Base-by-base conservation (phyloP, 2,113 vertebrate species). In the Labeo rohita region DNA sequence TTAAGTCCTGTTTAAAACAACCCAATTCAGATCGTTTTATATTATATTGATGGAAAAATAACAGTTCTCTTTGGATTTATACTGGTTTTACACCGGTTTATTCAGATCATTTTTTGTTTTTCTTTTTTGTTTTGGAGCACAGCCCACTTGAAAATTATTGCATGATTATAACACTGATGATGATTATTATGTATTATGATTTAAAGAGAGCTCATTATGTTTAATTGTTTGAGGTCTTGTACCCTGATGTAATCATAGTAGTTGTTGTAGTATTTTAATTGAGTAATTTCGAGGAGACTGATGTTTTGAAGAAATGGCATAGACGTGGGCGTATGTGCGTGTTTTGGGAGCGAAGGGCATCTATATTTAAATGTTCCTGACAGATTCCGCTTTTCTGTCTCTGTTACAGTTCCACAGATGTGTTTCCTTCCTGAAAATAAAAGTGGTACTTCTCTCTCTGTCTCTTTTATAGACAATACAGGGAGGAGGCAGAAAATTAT, bases 371-470 rank as follows among this genome's bases (percentile, higher is more conserved):
- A 83, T 82, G 52, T 84, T 89, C 88, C 90, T 86, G 15, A 84
- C 78, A 80, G 72, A 90, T 89, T 91, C 88, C 75, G 81, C 86
- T 89, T 83, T 86, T 85, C 83, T 56, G n/a, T 84, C 76, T 88
- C 88, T 90, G 90, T 88, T 88, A 72, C 89, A 88, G 85, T 90
- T 91, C 87, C 86, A 90, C 91, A 92, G 90, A 90, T 90, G 90
- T 83, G 80, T 56, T 92, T 91, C 90, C 91, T 90, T 92, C 91
- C 90, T 91, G 84, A 92, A 90, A 89, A 88, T 87, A 89, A 90
- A 91, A 88, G 85, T 77, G 84, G 86, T 63, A 86, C 89, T 91
- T 90, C 90, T 84, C 74, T 56, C 61, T 65, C n/a, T 21, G 11
- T 45, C 68, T 76, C 56, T 13, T 43, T 59, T 13, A 61, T 8